phyloP scores from a whole-genome alignment of 2,797 vertebrate genomes.

The Poecilia velifera region DNA sequence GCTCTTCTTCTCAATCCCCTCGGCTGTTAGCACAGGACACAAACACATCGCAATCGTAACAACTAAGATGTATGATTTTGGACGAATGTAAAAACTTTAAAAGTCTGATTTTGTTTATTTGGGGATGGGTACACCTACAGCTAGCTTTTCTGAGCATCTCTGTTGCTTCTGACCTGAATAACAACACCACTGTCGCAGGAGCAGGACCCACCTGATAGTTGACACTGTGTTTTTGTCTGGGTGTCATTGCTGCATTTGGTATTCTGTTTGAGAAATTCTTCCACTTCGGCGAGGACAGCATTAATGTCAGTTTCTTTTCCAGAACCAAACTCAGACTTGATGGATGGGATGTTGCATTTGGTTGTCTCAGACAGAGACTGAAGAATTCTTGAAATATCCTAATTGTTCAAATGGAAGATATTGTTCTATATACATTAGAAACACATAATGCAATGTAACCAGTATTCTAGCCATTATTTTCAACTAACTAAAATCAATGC shows the following conservation, averaged over 20 bases:
- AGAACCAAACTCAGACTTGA: constrained; percentile 54
- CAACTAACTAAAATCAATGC: too few relatives aligned
- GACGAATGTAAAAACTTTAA: neutral
- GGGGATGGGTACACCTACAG: neutral
- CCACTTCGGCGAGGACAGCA: constrained; percentile 82
- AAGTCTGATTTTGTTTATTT: neutral
- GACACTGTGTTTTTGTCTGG: constrained; percentile 54
- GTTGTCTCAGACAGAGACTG: constrained; percentile 80
- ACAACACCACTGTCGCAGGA: neutral
- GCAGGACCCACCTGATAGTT: constrained; percentile 45
- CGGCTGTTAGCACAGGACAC: constrained; percentile 33
- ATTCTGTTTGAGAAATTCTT: constrained; percentile 83
- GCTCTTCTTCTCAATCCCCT: constrained; percentile 61
- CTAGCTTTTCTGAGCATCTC: neutral
- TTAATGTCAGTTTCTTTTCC: constrained; percentile 82
- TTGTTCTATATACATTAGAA: neutral
- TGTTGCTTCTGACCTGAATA: neutral
- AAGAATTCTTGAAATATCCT: constrained; percentile 87
- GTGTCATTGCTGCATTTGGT: constrained; percentile 49
- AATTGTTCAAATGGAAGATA: neutral
- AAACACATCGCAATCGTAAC: constrained; percentile 59
- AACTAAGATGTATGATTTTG: neutral
- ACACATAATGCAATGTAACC: neutral
- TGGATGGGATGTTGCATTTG: constrained; percentile 73
- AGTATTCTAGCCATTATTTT: neutral